A percentile compares a stretch with the other conserved stretches of the same genome.
These are phyloP conservation scores for Colistium nudipinnis DNA, from an alignment of 2,113 vertebrate genomes.

Conservation along the genomic window DNA sequence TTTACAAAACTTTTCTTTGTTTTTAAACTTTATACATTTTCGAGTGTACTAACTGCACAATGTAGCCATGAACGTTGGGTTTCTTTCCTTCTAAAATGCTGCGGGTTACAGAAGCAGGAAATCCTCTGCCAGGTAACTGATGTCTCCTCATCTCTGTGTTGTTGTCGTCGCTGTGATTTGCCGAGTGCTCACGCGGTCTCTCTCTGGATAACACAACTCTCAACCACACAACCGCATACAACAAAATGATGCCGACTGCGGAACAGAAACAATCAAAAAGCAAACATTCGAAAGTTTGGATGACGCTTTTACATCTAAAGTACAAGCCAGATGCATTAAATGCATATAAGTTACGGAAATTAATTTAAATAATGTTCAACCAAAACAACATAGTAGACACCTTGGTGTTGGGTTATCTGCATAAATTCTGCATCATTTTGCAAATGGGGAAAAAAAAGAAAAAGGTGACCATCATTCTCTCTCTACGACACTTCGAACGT, in stretches of 20 bases:
- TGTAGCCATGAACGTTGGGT: not conserved
- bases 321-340: too few species aligned
- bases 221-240: too few species aligned
- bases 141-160: not conserved
- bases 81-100: constrained; percentile 62
- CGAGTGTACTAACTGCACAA: not conserved
- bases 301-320: too few species aligned
- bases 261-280: too few species aligned
- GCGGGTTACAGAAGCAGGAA: constrained; percentile 88
- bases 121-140: constrained; percentile 92
- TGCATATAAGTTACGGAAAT: too few species aligned
- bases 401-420: not conserved
- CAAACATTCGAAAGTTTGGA: too few species aligned
- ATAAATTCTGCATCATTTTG: not conserved
- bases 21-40: too few species aligned
- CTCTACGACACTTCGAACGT: not conserved
- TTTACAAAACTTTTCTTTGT: too few species aligned
- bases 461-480: not conserved
- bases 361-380: too few species aligned
- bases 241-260: too few species aligned
- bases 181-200: not conserved
- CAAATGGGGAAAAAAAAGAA: not conserved
- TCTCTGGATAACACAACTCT: not conserved
- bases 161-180: constrained; percentile 15
- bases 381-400: not conserved